Percentiles rank a stretch among this genome's conserved stretches.
These are phyloP conservation scores for Mungos mungo DNA, from an alignment of 2,113 vertebrate genomes.

Conservation along the genomic window DNA sequence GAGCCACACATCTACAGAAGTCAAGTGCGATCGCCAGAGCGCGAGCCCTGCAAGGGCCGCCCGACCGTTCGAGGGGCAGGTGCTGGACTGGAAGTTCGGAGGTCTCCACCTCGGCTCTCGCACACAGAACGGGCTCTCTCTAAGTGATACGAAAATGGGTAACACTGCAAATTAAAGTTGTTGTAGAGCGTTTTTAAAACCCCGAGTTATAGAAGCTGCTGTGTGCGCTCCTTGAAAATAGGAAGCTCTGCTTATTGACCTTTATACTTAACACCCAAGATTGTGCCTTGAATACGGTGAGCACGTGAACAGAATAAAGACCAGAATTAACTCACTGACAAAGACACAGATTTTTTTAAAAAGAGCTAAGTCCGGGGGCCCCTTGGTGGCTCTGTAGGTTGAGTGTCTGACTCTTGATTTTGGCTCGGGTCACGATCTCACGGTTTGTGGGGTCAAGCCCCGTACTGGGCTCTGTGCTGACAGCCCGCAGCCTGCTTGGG, in stretches of 20 bases:
- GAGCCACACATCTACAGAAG: neutral
- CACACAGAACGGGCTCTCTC: neutral
- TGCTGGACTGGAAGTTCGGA: neutral
- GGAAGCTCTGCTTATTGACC: neutral
- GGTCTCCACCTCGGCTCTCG: neutral
- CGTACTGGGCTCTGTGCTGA: no score
- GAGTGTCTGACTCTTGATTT: no score
- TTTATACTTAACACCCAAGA: neutral
- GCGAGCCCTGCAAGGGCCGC: neutral
- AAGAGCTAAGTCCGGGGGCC: no score
- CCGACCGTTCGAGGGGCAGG: neutral
- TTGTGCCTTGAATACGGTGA: neutral
- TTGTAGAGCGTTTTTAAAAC: neutral
- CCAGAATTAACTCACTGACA: neutral
- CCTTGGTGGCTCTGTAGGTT: no score
- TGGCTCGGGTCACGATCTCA: no score
- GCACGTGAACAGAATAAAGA: neutral
- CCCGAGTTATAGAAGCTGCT: neutral
- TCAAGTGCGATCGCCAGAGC: neutral
- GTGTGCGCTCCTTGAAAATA: neutral
- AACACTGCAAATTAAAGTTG: neutral
- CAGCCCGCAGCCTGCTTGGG: no score
- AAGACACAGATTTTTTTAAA: neutral
- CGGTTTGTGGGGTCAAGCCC: no score
- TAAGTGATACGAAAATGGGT: conserved; percentile 1